phyloP scores from a whole-genome alignment of 2,113 vertebrate species.

The Asarcornis scutulata region DNA sequence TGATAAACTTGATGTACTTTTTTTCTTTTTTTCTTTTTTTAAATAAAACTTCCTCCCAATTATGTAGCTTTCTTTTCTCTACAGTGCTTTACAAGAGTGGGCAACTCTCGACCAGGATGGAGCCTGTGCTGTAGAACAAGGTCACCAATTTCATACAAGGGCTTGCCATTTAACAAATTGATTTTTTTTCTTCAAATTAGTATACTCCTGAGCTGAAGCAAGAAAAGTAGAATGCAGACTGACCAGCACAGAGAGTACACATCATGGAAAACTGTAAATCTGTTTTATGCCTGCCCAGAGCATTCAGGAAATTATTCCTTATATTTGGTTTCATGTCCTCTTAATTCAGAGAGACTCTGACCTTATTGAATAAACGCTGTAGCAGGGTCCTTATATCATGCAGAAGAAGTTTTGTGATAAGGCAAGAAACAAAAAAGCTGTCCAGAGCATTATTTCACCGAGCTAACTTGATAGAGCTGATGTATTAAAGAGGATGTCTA shows the following conservation, averaged over 20 bases:
- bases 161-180: neutral
- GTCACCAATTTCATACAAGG: neutral
- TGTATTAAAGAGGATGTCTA: neutral
- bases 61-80: neutral
- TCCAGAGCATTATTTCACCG: neutral
- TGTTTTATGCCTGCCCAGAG: neutral
- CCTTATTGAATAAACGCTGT: neutral
- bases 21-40: neutral
- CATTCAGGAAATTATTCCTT: neutral
- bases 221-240: neutral
- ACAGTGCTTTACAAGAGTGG: rapidly evolving
- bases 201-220: neutral
- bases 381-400: neutral
- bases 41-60: neutral
- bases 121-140: neutral
- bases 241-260: neutral
- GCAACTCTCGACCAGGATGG: neutral
- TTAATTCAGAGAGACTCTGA: neutral
- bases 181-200: neutral
- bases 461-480: neutral
- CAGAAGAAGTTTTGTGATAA: neutral
- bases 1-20: neutral
- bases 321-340: neutral
- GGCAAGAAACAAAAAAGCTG: neutral
- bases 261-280: neutral